These are phyloP conservation scores for Sylvilagus floridanus DNA, from an alignment of 2,797 vertebrate genomes.

Conservation along the genomic window DNA sequence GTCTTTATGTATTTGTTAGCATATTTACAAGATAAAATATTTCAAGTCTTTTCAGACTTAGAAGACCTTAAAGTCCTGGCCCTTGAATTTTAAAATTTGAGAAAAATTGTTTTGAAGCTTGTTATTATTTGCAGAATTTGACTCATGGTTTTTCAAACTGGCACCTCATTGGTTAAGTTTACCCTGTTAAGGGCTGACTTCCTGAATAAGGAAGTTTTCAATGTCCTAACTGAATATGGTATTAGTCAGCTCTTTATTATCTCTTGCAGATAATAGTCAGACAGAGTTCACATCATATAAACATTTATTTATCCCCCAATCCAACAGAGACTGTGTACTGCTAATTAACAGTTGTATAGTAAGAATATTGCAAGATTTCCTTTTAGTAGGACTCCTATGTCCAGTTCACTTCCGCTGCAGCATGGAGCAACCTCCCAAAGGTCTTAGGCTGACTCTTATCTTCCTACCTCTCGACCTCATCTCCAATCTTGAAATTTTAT, in stretches of 20 bases:
- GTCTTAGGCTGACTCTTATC: neutral
- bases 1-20: neutral
- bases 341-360: conserved; percentile 20
- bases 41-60: conserved; percentile 7
- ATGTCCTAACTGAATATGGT: conserved; percentile 26
- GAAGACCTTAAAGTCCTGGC: neutral
- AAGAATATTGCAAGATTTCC: neutral
- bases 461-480: neutral
- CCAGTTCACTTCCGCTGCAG: neutral
- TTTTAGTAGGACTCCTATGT: neutral
- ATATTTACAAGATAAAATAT: neutral
- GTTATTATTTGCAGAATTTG: neutral
- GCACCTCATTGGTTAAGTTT: conserved; percentile 43
- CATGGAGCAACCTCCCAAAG: neutral
- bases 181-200: neutral
- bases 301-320: conserved; percentile 61
- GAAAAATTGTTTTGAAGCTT: neutral
- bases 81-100: conserved; percentile 18
- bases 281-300: conserved; percentile 42
- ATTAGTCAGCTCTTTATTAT: conserved; percentile 78
- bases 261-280: conserved; percentile 72
- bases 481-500: neutral
- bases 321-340: neutral
- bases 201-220: conserved; percentile 63
- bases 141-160: neutral